Conservation (phyloP, 1,140 invertebrate genomes). For the Anastrepha obliqua region DNA sequence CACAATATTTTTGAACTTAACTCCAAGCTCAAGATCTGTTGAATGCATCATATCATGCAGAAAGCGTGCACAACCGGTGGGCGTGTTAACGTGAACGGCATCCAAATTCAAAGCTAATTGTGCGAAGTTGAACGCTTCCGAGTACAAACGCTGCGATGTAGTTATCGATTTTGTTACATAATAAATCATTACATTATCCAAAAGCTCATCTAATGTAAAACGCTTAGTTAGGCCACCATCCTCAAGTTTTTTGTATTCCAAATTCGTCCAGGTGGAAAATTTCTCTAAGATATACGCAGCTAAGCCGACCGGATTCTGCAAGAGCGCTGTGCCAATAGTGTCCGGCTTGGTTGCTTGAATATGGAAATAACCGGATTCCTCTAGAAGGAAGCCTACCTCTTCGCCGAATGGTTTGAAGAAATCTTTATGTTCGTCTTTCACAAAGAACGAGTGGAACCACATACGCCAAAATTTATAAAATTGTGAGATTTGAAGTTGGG, state of each 20-base stretch:
- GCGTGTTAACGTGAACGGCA: conserved; percentile 78
- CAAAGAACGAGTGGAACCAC: conserved; percentile 76
- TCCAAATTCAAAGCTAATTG: conserved; percentile 75
- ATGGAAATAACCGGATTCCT: conserved; percentile 88
- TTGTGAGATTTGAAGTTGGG: conserved; percentile 67
- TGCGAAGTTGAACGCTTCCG: conserved; percentile 78
- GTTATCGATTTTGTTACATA: conserved; percentile 87
- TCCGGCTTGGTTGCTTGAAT: conserved; percentile 93
- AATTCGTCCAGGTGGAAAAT: conserved; percentile 86
- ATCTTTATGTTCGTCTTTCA: conserved; percentile 76
- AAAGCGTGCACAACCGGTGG: conserved; percentile 81
- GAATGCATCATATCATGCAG: conserved; percentile 79
- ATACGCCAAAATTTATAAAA: conserved; percentile 64
- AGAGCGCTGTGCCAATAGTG: conserved; percentile 83
- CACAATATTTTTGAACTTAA: conserved; percentile 80
- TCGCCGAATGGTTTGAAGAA: conserved; percentile 80
- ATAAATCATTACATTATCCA: conserved; percentile 94
- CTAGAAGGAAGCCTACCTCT: conserved; percentile 75
- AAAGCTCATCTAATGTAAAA: conserved; percentile 83
- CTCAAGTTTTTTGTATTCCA: conserved; percentile 75
- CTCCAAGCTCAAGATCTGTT: conserved; percentile 78
- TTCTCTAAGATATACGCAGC: conserved; percentile 92
- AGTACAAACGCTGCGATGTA: conserved; percentile 85
- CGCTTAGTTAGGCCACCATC: conserved; percentile 85
- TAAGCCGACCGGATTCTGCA: conserved; percentile 83